A percentile compares a stretch with the other conserved stretches of the same genome.
Conservation (phyloP, 92 coral and sea anemone genomes). For the Blastomussa wellsi region DNA sequence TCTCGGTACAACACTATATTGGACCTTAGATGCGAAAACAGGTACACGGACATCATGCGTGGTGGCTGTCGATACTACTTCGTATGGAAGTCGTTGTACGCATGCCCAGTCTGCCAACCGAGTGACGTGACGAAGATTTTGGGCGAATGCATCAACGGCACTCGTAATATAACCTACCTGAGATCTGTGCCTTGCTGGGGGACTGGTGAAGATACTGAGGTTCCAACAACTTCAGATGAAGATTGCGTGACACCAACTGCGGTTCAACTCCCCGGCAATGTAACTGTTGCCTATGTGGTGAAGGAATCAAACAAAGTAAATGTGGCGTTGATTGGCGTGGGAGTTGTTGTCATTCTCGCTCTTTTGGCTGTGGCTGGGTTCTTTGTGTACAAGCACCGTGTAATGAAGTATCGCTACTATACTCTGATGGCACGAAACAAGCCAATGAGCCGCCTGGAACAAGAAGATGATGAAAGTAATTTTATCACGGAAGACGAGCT, state of each 20-base stretch:
- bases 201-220: constrained; percentile 21
- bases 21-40: constrained; percentile 71
- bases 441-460: constrained; percentile 83
- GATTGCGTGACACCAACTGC: constrained; percentile 31
- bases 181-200: constrained; percentile 75
- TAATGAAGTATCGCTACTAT: constrained; percentile 69
- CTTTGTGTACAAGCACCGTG: constrained; percentile 79
- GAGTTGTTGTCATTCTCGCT: constrained; percentile 67
- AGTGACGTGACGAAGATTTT: constrained; percentile 55
- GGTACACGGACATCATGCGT: constrained; percentile 40
- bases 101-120: constrained; percentile 79
- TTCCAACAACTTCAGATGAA: constrained; percentile 1
- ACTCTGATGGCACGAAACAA: constrained; percentile 70
- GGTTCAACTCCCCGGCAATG: background rate
- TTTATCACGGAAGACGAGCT: constrained; percentile 32
- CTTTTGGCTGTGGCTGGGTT: constrained; percentile 57
- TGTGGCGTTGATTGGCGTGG: constrained; percentile 77
- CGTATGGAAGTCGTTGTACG: constrained; percentile 81
- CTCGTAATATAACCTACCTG: constrained; percentile 56
- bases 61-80: constrained; percentile 52
- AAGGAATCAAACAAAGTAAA: constrained; percentile 25
- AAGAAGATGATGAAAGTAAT: constrained; percentile 72
- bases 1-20: constrained; percentile 43
- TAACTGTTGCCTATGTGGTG: background rate
- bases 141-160: constrained; percentile 66